A percentile compares a stretch with the other conserved stretches of the same genome.
These are phyloP conservation scores for Hymenopus coronatus DNA, from an alignment of 2,888 invertebrate species.

Conservation along the genomic window DNA sequence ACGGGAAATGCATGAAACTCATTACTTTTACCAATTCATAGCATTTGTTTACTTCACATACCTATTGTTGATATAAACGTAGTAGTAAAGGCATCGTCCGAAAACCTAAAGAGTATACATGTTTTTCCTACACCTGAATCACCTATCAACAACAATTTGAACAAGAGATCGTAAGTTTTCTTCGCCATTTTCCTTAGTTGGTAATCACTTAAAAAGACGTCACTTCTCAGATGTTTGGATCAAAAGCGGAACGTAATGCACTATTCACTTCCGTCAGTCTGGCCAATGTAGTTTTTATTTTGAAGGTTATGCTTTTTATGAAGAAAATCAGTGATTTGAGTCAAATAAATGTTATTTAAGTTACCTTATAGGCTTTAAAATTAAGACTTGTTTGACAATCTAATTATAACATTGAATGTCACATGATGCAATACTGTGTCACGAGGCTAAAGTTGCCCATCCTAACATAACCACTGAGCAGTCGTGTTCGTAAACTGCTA, in stretches of 20 bases:
- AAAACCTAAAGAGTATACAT: conserved; percentile 90
- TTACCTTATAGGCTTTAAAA: too few relatives aligned
- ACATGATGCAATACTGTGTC: neutral
- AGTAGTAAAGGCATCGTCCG: conserved; percentile 91
- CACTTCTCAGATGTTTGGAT: conserved; percentile 24
- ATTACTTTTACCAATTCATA: neutral
- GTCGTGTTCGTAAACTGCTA: neutral
- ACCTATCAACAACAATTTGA: conserved; percentile 88
- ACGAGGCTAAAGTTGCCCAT: neutral
- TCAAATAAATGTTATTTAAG: neutral
- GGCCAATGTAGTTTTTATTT: neutral
- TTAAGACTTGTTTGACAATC: too few relatives aligned
- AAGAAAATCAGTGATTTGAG: neutral
- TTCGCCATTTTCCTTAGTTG: conserved; percentile 71
- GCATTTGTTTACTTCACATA: conserved; percentile 49
- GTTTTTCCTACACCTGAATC: conserved; percentile 95
- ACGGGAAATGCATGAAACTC: neutral
- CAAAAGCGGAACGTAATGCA: conserved; percentile 4
- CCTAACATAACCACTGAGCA: neutral
- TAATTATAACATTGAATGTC: too few relatives aligned
- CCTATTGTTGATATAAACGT: conserved; percentile 96
- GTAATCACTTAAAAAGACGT: conserved; percentile 31
- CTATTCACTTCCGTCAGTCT: neutral
- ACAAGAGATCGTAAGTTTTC: conserved; percentile 91
- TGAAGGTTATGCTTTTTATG: neutral